phyloP scores from a whole-genome alignment of 2,888 invertebrate genomes.

The Cistogaster globosa region DNA sequence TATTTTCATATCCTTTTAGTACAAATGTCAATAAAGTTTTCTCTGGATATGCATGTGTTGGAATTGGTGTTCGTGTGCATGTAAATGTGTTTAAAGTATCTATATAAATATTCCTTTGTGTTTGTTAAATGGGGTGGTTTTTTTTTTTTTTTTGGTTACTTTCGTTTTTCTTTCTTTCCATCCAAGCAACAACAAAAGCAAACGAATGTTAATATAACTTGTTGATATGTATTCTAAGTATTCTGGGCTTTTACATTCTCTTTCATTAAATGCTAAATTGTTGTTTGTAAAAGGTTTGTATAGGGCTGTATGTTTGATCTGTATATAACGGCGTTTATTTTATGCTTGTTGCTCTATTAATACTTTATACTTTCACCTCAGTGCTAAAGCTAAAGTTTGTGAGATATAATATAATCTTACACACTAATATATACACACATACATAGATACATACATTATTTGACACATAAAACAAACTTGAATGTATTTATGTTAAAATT shows the following conservation, averaged over 20 bases:
- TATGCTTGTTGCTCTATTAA: constrained; percentile 39
- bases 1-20: background rate
- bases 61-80: background rate
- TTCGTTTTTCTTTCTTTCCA: background rate
- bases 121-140: constrained; percentile 32
- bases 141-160: too few relatives aligned
- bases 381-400: constrained; percentile 20
- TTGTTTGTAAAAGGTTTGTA: background rate
- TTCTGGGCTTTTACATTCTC: constrained; percentile 18
- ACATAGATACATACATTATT: background rate
- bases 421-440: background rate
- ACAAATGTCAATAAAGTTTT: too few relatives aligned
- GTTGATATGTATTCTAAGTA: constrained; percentile 40
- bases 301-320: background rate
- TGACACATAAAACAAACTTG: background rate
- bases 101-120: background rate
- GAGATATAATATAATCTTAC: background rate
- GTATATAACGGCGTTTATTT: background rate
- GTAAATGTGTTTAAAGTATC: background rate
- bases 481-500: background rate
- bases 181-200: background rate
- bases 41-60: too few relatives aligned
- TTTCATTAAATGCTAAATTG: constrained; percentile 36
- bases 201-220: constrained; percentile 49
- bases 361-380: constrained; percentile 24